Base-by-base conservation (phyloP, 1,140 invertebrate species). In the Drosophila sechellia region DNA sequence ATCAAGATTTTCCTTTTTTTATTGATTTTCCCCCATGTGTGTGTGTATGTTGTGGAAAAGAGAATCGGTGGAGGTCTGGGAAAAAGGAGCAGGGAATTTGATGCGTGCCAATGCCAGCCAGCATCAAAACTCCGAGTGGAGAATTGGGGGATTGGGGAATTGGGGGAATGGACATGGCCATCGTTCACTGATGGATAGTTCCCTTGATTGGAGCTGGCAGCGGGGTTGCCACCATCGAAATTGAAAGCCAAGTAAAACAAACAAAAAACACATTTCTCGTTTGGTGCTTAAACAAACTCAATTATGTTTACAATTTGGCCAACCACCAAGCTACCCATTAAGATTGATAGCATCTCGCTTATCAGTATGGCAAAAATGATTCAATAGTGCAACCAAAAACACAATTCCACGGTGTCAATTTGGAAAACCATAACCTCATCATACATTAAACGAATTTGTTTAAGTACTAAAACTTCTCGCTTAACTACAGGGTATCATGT, bases 201-300 rank as follows among this genome's bases (percentile, higher is more conserved):
- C n/a, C 40, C 45, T 54, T 66, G 60, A 75, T 75, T 75, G 72
- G 11, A 75, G 46, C 48, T 58, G 71, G 59, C 71, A 57, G 35
- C 35, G 20, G 58, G 37, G 35, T 70, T 39, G 20, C 52, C 39
- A 34, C 39, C 35, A 46, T 46, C 56, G 48, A 69, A 69, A 80
- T 70, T 64, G 63, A 81, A 80, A 77, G 64, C 55, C 55, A 73
- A 85, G 58, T 46, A 49, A 61, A 70, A 46, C 57, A 57, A 78
- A 71, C 65, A 79, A 57, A 79, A 56, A 73, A 72, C 66, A 65
- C 50, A 75, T 73, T 83, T 77, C 69, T 46, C 49, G 20, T 31
- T n/a, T 12, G 42, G 20, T 53, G 66, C 71, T 79, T 83, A 83
- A 77, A 77, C 84, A 83, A 87, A 87, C 74, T 79, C 79, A 79